Percentiles rank a stretch among this genome's conserved stretches.
phyloP scores from a whole-genome alignment of 2,888 invertebrate genomes.

The Torymus aiolomorphi region DNA sequence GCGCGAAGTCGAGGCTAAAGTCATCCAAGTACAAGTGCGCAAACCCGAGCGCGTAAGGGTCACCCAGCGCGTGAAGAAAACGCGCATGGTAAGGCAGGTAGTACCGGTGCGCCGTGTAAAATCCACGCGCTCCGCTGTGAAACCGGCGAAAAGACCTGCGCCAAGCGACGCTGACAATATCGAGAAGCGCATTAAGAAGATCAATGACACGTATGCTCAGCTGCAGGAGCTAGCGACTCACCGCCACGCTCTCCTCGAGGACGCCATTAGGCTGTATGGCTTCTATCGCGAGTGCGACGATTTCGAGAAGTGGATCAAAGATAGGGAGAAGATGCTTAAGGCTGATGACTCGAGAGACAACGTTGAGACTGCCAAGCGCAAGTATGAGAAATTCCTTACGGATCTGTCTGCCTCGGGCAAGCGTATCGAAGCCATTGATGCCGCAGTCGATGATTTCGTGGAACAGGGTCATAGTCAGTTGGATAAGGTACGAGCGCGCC shows the following conservation, averaged over 20 bases:
- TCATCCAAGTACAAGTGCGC: constrained; percentile 85
- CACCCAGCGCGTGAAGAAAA: constrained; percentile 92
- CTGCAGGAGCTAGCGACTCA: constrained; percentile 87
- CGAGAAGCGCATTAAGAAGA: constrained; percentile 86
- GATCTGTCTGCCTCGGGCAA: constrained; percentile 96
- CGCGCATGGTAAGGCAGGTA: constrained; percentile 89
- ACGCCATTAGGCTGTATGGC: constrained; percentile 92
- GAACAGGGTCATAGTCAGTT: constrained; percentile 90
- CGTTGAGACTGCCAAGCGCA: constrained; percentile 94
- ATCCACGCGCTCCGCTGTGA: constrained; percentile 75
- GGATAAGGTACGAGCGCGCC: constrained; percentile 85
- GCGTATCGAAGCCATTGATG: constrained; percentile 92
- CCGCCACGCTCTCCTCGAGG: constrained; percentile 90
- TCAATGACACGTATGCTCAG: constrained; percentile 89
- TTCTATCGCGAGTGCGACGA: constrained; percentile 98
- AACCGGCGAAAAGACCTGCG: constrained; percentile 70
- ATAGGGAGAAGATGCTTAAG: constrained; percentile 92
- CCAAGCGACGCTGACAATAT: constrained; percentile 85
- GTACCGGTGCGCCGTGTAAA: constrained; percentile 85
- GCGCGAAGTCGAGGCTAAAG: constrained; percentile 91
- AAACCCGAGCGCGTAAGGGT: constrained; percentile 90
- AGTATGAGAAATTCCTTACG: constrained; percentile 97
- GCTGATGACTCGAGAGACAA: constrained; percentile 90
- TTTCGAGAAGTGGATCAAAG: constrained; percentile 98
- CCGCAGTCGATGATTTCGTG: constrained; percentile 90